Conservation (phyloP, 2,113 vertebrate genomes). For the Heliornis fulica region DNA sequence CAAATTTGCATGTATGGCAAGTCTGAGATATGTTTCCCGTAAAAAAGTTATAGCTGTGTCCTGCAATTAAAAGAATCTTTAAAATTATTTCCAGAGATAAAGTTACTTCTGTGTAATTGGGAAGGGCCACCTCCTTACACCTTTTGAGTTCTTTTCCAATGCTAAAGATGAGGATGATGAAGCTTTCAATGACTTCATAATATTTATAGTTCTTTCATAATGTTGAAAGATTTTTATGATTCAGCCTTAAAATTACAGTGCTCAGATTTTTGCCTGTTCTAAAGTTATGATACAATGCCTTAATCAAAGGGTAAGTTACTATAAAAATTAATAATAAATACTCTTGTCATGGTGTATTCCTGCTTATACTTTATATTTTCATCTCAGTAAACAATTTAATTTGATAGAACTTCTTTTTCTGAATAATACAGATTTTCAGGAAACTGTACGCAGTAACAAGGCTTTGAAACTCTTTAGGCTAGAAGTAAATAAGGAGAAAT, state of each 20-base stretch:
- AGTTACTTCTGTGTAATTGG: not conserved
- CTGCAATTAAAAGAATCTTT: not conserved
- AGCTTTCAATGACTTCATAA: not conserved
- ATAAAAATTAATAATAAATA: not conserved
- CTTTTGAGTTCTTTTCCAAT: not conserved
- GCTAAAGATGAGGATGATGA: not conserved
- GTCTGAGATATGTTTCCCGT: not conserved
- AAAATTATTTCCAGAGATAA: not conserved
- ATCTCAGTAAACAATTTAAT: not conserved
- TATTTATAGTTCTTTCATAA: slow-evolving; percentile 2
- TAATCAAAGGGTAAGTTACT: slow-evolving; percentile 2
- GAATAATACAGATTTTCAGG: not conserved
- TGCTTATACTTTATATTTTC: not conserved
- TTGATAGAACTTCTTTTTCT: not conserved
- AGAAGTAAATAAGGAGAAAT: not conserved
- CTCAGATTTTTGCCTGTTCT: not conserved
- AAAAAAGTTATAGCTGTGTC: not conserved
- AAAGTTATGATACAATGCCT: not conserved
- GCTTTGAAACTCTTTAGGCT: not conserved
- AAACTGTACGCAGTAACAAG: not conserved
- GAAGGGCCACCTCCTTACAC: not conserved
- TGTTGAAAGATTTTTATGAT: slow-evolving; percentile 13
- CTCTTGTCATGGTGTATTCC: not conserved
- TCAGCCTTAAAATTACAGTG: slow-evolving; percentile 26
- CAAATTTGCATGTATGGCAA: not conserved